Evolutionary conservation across 2,888 invertebrate genomes (phyloP).

Genomic region (Saturnia pavonia): DNA sequence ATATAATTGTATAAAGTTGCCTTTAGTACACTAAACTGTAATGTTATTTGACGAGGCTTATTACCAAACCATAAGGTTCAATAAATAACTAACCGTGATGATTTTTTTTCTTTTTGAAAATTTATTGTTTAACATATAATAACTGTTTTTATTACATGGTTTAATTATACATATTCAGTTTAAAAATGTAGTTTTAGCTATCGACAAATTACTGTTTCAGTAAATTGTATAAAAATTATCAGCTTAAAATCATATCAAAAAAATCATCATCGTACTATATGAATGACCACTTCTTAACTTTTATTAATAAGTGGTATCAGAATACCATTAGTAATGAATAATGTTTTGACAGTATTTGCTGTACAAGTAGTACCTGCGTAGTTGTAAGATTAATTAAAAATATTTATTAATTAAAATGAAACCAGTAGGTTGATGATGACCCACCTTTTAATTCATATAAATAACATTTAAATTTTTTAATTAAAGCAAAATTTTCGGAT

Average conservation of each 20-base stretch:
- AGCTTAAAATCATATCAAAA: not conserved
- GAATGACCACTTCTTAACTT: not conserved
- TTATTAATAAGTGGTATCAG: constrained; percentile 32
- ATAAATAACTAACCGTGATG: not conserved
- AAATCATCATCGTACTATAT: not conserved
- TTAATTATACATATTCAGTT: not conserved
- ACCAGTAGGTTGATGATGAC: constrained; percentile 27
- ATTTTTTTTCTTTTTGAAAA: not conserved
- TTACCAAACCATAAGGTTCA: not conserved
- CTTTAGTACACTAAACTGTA: not conserved
- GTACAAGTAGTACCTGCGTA: constrained; percentile 77
- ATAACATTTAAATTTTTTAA: not conserved
- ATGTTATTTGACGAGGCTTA: not conserved
- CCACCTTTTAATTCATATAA: constrained; percentile 48
- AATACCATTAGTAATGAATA: constrained; percentile 32
- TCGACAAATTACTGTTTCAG: not conserved
- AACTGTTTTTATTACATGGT: not conserved
- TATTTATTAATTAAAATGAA: constrained; percentile 36
- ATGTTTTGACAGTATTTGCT: constrained; percentile 70
- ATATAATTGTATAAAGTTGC: not conserved
- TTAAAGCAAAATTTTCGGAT: not conserved
- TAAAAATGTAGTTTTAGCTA: not conserved
- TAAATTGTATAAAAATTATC: not conserved
- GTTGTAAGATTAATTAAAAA: constrained; percentile 64
- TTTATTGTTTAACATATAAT: not conserved